These are phyloP conservation scores for Drosophila subsilvestris DNA, from an alignment of 2,888 invertebrate species.

Conservation along the genomic window DNA sequence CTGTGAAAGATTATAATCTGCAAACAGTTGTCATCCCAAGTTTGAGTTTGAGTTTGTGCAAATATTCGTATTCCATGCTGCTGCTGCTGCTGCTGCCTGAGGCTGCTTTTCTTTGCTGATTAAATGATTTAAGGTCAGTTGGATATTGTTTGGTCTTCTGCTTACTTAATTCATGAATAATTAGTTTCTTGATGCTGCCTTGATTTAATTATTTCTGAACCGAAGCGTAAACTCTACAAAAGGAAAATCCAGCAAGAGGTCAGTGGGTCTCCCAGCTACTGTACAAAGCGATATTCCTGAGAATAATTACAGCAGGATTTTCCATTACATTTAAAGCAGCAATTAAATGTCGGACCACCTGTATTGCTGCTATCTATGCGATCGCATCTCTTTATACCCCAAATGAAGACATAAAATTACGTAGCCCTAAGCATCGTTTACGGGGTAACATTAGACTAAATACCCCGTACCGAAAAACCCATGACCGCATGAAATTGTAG, in stretches of 20 bases:
- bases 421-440: slow-evolving; percentile 50
- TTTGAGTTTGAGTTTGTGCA: slow-evolving; percentile 67
- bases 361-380: slow-evolving; percentile 36
- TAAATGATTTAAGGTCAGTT: slow-evolving; percentile 77
- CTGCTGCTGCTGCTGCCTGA: slow-evolving; percentile 19
- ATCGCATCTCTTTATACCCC: slow-evolving; percentile 31
- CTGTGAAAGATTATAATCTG: slow-evolving; percentile 80
- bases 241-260: neutral
- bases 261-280: neutral
- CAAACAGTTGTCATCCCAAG: slow-evolving; percentile 78
- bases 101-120: slow-evolving; percentile 47
- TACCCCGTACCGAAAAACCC: slow-evolving; percentile 27
- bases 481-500: slow-evolving; percentile 69
- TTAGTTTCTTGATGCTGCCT: slow-evolving; percentile 25
- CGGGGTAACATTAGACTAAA: slow-evolving; percentile 51
- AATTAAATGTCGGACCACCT: slow-evolving; percentile 52
- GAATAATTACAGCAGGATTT: neutral
- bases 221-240: slow-evolving; percentile 1
- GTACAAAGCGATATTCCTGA: neutral
- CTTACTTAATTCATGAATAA: slow-evolving; percentile 48
- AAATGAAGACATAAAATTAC: slow-evolving; percentile 44
- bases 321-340: neutral
- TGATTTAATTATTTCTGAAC: slow-evolving; percentile 26
- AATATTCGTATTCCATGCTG: slow-evolving; percentile 72
- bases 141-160: slow-evolving; percentile 45